These are phyloP conservation scores for Agonopterix subpropinquella DNA, from an alignment of 2,888 invertebrate species.

Conservation along the genomic window DNA sequence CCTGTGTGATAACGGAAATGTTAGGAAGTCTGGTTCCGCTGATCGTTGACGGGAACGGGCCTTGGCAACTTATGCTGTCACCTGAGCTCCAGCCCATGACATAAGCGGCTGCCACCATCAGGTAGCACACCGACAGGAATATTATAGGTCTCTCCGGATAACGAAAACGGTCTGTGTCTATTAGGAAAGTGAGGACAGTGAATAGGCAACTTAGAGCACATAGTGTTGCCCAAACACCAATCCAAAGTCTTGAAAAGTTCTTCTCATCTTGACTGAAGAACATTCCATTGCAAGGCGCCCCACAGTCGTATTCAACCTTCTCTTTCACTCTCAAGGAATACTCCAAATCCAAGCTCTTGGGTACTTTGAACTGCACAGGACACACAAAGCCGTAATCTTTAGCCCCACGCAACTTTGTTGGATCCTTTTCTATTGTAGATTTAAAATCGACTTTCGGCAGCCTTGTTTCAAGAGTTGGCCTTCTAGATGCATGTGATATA, in stretches of 20 bases:
- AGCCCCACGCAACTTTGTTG: conserved; percentile 68
- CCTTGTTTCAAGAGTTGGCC: conserved; percentile 43
- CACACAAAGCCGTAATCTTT: conserved; percentile 91
- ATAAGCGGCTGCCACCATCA: conserved; percentile 95
- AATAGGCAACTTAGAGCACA: conserved; percentile 95
- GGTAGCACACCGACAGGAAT: conserved; percentile 96
- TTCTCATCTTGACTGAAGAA: conserved; percentile 90
- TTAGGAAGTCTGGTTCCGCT: conserved; percentile 83
- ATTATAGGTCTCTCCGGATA: conserved; percentile 99
- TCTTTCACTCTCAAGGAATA: conserved; percentile 90
- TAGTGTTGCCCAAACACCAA: conserved; percentile 93
- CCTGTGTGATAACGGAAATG: conserved; percentile 91
- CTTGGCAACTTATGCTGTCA: conserved; percentile 88
- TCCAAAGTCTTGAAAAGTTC: conserved; percentile 91
- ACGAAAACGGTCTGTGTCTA: conserved; percentile 95
- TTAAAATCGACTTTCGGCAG: conserved; percentile 66
- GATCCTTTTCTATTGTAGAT: conserved; percentile 64
- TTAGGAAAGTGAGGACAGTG: conserved; percentile 93
- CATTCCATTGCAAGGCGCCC: conserved; percentile 94
- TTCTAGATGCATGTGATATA: conserved; percentile 75
- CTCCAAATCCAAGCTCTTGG: conserved; percentile 85
- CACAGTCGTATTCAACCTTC: conserved; percentile 84
- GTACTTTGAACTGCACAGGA: conserved; percentile 89
- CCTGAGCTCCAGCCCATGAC: conserved; percentile 90
- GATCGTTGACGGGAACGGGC: conserved; percentile 84